Evolutionary conservation across 2,113 vertebrate species (phyloP), one percentile per base, ranked within the genome.

Genomic region (Rhinoderma darwinii): DNA sequence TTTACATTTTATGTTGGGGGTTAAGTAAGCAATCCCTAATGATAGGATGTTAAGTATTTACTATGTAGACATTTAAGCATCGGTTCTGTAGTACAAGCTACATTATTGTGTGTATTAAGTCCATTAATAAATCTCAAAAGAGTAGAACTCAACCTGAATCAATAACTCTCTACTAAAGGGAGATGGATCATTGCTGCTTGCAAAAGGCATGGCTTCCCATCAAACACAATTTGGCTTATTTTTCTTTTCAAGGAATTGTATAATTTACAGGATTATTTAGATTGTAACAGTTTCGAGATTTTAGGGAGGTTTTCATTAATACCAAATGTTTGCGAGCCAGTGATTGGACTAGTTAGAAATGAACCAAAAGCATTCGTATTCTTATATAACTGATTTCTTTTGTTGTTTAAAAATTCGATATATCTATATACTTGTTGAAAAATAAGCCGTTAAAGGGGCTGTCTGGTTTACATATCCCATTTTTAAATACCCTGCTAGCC

Each of bases 41-140:
- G 50, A 56, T 74, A 27, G 70, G 70, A 84, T 59, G 47, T 73
- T 73, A 72, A n/a, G 18, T 39, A 25, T 61, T 76, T 54, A 63
- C 50, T 22, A 70, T 54, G 51, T 18, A 51, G 30, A 84, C 70
- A 74, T 37, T 41, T 35, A 22, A 18, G 27, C 20, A 6, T 18
- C 10, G n/a, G 14, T 12, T 39, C 22, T 27, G 20, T 39, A 39
- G 51, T 18, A 56, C 25, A 83, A 14, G 5, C 25, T 18, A 3
- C 7, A 70, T 32, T 18, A 41, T 43, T 61, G 43, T 83, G 17
- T 17, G 9, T 35, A 70, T 39, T 70, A 37, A n/a, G 82, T 14
- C 43, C 72, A 83, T 37, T 12, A n/a, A 51, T 73, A n/a, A 50
- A 83, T 30, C 27, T 51, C 27, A 68, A 12, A 83, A 54, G 74